Evolutionary conservation across 2,113 vertebrate species (phyloP), one percentile per base, ranked within the genome.

Genomic region (Siphamia tubifer): DNA sequence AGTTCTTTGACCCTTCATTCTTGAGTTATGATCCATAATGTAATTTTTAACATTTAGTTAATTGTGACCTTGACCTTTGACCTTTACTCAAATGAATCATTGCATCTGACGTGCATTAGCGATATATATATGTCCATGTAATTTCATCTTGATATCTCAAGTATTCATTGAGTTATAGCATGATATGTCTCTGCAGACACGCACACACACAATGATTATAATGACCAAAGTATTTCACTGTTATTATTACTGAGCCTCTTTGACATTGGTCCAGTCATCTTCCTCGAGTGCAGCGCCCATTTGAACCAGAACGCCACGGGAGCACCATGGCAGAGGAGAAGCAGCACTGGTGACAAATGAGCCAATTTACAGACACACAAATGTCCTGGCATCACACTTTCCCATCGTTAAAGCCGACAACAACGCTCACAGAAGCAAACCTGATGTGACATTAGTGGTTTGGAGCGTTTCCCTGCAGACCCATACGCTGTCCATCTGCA

Each of bases 291-390:
- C 38, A 34, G 15, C 20, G 38, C 77, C 65, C 42, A 72, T 82
- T 74, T 74, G 30, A 70, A 83, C 27, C 28, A 6, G 64, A 79
- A 49, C 63, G 40, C 70, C 28, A 15, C 48, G 28, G 79, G 71
- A 67, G 60, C 32, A 28, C 68, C 60, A 74, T 36, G 52, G 45
- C 51, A 40, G 71, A 56, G 17, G 23, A 48, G 60, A 56, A 56
- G 55, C 24, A 54, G 61, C 48, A 31, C 63, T 49, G 38, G 72
- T 65, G 69, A 79, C 64, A 83, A 79, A 87, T 21, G 49, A 85
- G 81, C 84, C 82, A 85, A 90, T 90, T 90, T 88, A 52, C 42
- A 81, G 66, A 57, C 74, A 81, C 74, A 81, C 74, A 83, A 86
- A 75, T 87, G 81, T 51, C 43, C 51, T 13, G 23, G 67, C 73